Evolutionary conservation across 2,888 invertebrate species (phyloP).

Genomic region (Eristalinus sepulchralis): DNA sequence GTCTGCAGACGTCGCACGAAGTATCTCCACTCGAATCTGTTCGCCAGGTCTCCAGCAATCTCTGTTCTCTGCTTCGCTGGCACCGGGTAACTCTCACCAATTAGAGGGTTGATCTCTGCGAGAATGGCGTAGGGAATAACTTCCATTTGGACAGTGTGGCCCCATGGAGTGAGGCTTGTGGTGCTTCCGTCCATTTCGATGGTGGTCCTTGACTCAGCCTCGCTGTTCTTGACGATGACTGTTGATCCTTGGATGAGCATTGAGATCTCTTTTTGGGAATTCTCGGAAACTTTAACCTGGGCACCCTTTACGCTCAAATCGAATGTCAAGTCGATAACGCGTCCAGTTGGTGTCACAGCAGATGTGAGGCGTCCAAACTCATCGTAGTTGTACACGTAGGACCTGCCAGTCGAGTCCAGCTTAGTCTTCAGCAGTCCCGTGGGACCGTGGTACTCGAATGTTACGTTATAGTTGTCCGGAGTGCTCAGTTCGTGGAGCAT

Average conservation of each 20-base stretch:
- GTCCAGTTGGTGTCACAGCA: slow-evolving; percentile 97
- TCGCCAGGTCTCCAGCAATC: slow-evolving; percentile 94
- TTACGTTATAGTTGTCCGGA: slow-evolving; percentile 96
- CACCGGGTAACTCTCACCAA: slow-evolving; percentile 95
- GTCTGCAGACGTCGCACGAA: slow-evolving; percentile 89
- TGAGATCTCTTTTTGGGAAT: slow-evolving; percentile 90
- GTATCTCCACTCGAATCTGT: slow-evolving; percentile 97
- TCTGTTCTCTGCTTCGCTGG: slow-evolving; percentile 95
- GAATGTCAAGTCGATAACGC: slow-evolving; percentile 92
- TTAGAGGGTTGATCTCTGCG: slow-evolving; percentile 91
- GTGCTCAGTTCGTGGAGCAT: slow-evolving; percentile 94
- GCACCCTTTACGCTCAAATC: slow-evolving; percentile 96
- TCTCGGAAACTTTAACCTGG: slow-evolving; percentile 91
- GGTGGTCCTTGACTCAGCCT: slow-evolving; percentile 90
- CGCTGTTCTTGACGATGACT: slow-evolving; percentile 90
- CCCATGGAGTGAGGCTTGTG: slow-evolving; percentile 90
- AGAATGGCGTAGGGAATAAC: slow-evolving; percentile 94
- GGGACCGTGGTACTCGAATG: slow-evolving; percentile 95
- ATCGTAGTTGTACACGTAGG: slow-evolving; percentile 96
- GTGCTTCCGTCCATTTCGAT: slow-evolving; percentile 92
- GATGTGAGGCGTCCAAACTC: slow-evolving; percentile 95
- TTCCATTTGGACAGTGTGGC: slow-evolving; percentile 93
- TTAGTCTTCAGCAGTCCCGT: slow-evolving; percentile 94
- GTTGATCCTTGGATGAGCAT: slow-evolving; percentile 94
- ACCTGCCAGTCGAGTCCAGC: slow-evolving; percentile 93